A percentile compares a stretch with the other conserved stretches of the same genome.
phyloP scores from a whole-genome alignment of 2,888 invertebrate genomes.

The Epistrophe eligans region DNA sequence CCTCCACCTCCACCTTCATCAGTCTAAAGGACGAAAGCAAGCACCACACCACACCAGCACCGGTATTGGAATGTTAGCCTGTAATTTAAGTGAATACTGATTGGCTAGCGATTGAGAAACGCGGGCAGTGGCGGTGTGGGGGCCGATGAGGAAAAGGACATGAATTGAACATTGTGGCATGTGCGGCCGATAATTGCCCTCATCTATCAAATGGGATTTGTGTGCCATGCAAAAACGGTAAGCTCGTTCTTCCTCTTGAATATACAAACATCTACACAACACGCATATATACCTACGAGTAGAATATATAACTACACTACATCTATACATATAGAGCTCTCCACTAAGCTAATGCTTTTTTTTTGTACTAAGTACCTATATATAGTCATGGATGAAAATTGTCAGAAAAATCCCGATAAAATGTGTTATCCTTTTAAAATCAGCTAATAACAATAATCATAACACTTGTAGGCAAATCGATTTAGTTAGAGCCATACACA shows the following conservation, averaged over 20 bases:
- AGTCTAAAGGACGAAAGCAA: constrained; percentile 28
- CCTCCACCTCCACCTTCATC: neutral
- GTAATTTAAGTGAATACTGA: constrained; percentile 76
- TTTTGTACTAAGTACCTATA: neutral
- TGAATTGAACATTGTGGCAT: constrained; percentile 74
- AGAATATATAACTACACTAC: too few species aligned
- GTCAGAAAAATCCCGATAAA: constrained; percentile 57
- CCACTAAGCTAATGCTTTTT: constrained; percentile 20
- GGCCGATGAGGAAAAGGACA: constrained; percentile 54
- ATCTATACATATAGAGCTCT: neutral
- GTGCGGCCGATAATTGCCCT: constrained; percentile 76
- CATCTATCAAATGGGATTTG: constrained; percentile 75
- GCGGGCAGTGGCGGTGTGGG: neutral
- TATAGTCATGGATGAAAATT: constrained; percentile 40
- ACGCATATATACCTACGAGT: neutral
- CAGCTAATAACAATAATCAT: constrained; percentile 73
- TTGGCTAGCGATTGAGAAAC: constrained; percentile 70
- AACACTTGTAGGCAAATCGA: constrained; percentile 72
- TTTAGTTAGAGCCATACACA: constrained; percentile 52
- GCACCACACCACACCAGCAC: neutral
- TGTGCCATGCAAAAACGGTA: constrained; percentile 62
- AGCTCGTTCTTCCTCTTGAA: constrained; percentile 21
- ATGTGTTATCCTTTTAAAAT: constrained; percentile 64
- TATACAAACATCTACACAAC: neutral
- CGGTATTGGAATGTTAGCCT: constrained; percentile 73